Base-by-base conservation (phyloP, 2,888 invertebrate genomes). In the Agelastica alni region DNA sequence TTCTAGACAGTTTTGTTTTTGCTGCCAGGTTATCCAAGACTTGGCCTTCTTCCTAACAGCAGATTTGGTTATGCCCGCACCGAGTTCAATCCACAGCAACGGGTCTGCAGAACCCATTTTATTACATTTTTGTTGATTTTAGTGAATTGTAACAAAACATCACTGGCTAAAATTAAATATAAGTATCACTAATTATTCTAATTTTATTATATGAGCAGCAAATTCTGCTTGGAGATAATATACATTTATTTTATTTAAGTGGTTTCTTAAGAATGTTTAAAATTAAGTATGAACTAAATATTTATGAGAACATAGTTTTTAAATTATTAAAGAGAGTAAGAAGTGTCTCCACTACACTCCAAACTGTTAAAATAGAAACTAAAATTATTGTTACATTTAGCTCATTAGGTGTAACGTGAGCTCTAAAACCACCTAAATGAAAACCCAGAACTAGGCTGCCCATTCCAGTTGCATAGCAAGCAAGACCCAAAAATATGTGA, bases 401-500 rank as follows among this genome's bases (percentile, higher is more conserved):
- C n/a, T 58, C 53, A 13, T 46, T 42, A 2, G 47, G 37, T 4
- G 62, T 53, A 2, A 58, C 20, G 26, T 34, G 12, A 14, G 28
- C 6, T 18, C 18, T 32, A 41, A 61, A 52, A 9, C 18, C 13
- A 4, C 6, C 9, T 26, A 20, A 12, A 16, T 57, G n/a, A 5
- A 67, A 16, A 13, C 62, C 62, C 4, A 58, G 48, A 17, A 36
- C 45, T 3, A 68, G 47, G 32, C 64, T 60, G 1, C 58, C 62
- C 9, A 68, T 52, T 18, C 69, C 69, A 14, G 64, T 51, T 20
- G 47, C 44, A 46, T 63, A 69, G 6, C 60, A 63, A 2, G 58
- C 42, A 4, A 64, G 45, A 9, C 68, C 69, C 7, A 68, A 31
- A 6, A 66, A 36, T 46, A 65, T 67, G 39, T 69, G 69, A 3